A percentile compares a stretch with the other conserved stretches of the same genome.
phyloP scores from a whole-genome alignment of 2,888 invertebrate species.

The Adelognathus sp. region DNA sequence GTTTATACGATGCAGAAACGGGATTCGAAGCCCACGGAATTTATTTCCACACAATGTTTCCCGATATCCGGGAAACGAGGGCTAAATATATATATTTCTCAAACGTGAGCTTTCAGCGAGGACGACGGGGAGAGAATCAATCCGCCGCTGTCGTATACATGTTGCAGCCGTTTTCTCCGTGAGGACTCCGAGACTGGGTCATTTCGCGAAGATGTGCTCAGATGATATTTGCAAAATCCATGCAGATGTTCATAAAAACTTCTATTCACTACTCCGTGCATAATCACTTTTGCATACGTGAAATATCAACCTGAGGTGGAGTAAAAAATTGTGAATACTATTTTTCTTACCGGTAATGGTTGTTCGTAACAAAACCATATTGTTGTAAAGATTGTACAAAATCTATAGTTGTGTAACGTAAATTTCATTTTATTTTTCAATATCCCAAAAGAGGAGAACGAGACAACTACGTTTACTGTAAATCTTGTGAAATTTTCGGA shows the following conservation, averaged over 20 bases:
- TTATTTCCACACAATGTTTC: constrained; percentile 52
- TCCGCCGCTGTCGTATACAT: constrained; percentile 23
- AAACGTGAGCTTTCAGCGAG: constrained; percentile 21
- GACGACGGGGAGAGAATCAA: constrained; percentile 36
- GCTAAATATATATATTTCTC: constrained; percentile 48
- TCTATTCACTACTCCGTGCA: not conserved
- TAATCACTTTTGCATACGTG: not conserved
- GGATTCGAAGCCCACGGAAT: constrained; percentile 26
- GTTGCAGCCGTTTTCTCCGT: constrained; percentile 32
- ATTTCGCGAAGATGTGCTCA: constrained; percentile 44
- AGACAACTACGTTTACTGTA: too few relatives aligned
- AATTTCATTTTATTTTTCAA: too few relatives aligned
- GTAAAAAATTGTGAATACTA: constrained; percentile 25
- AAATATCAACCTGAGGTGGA: not conserved
- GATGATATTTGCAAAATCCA: constrained; percentile 44
- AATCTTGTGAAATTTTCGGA: too few relatives aligned
- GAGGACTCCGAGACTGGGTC: constrained; percentile 46
- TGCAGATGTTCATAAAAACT: constrained; percentile 28
- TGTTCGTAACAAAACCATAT: too few relatives aligned
- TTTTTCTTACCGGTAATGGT: too few relatives aligned
- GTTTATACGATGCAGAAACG: not conserved
- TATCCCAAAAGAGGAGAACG: too few relatives aligned
- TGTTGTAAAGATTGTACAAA: too few relatives aligned
- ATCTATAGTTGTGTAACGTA: too few relatives aligned
- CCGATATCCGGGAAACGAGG: constrained; percentile 49